Base-by-base conservation (phyloP, 1,140 invertebrate genomes). In the Hyles euphorbiae region DNA sequence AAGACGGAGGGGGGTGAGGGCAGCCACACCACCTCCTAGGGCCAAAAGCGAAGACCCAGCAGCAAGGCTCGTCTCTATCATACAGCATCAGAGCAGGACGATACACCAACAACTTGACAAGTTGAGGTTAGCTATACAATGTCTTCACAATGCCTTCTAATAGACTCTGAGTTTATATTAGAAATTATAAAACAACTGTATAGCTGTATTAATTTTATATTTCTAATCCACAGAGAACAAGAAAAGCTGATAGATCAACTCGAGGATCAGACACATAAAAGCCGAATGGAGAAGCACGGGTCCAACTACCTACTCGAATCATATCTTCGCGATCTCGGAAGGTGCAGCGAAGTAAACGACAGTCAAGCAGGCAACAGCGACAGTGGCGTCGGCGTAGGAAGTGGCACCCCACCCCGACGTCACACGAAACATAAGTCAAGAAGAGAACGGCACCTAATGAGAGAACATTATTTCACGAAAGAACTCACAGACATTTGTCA, bases 241-340 rank as follows among this genome's bases (percentile, higher is more conserved):
- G 95, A 96, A 74, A 91, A 93, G 65, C 91, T 95, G 67, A 96
- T 96, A 64, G 92, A 93, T 34, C 90, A 91, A 57, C 91, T 95
- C 65, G 95, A 96, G 89, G 92, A 94, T 58, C 92, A 94, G 65
- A 93, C 94, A 49, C 95, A 96, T 78, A 89, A 87, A 55, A 89
- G 61, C 54, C 86, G 95, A 48, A 92, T 94, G 79, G 91, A 93
- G 61, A 92, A 94, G 70, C 92, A 95, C 65, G 95, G 95, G 8
- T 93, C 93, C 45, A 95, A 96, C 81, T 96, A 96, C 79, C 90
- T 96, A 11, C 90, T 96, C 2, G 93, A 96, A 76, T 93, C 95
- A 0, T 96, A 96, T 73, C 83, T 96, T 5, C 69, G 89, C 50
- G 88, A 89, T 57, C 72, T 90, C 1, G 87, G 83, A 2, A 69